Evolutionary conservation across 1,140 invertebrate species (phyloP).

Genomic region (Phthorimaea operculella): DNA sequence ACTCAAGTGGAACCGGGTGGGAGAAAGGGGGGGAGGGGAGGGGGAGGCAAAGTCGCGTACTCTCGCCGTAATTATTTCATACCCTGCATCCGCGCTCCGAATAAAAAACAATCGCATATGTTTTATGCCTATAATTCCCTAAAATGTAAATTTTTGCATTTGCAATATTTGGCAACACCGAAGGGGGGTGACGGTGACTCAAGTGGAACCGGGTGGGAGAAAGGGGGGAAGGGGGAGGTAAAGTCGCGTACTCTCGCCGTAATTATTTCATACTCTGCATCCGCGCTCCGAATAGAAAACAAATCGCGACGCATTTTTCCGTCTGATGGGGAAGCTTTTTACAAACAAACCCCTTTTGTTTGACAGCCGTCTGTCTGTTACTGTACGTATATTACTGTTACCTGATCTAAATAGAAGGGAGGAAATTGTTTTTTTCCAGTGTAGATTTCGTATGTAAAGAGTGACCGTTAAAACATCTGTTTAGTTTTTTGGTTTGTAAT

Average conservation of each 20-base stretch:
- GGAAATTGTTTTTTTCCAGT: no score
- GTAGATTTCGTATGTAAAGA: no score
- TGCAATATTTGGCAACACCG: no score
- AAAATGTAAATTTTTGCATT: no score
- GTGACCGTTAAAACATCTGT: no score
- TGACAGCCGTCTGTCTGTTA: no score
- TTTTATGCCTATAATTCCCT: no score
- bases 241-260: no score
- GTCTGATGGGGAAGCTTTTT: conserved; percentile 24
- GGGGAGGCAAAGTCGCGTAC: no score
- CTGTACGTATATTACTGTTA: no score
- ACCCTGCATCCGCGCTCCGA: conserved; percentile 49
- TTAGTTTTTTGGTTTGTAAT: no score
- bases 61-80: conserved; percentile 62
- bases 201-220: conserved; percentile 6
- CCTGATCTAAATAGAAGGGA: no score
- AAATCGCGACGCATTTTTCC: conserved; percentile 56
- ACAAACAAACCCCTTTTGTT: conserved; percentile 6
- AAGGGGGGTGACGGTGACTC: conserved; percentile 10
- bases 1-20: conserved; percentile 8
- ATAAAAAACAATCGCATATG: conserved; percentile 56
- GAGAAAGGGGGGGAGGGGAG: conserved; percentile 6
- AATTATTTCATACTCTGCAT: conserved; percentile 64
- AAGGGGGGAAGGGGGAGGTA: conserved; percentile 8
- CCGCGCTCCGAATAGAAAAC: conserved; percentile 48